Base-by-base conservation (phyloP, 1,140 invertebrate genomes). In the Halyomorpha halys region DNA sequence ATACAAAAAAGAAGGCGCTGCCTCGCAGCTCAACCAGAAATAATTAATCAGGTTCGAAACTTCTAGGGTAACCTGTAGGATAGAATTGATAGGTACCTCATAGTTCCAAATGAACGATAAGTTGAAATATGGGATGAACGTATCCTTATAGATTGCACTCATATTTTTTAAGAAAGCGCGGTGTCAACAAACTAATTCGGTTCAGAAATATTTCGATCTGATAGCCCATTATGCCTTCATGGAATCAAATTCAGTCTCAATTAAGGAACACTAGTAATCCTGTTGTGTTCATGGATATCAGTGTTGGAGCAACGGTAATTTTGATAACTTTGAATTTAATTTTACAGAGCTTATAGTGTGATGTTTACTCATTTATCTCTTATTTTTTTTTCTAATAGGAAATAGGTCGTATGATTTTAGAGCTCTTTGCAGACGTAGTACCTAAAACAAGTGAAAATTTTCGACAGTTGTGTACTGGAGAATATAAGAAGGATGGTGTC, bases 401-500 rank as follows among this genome's bases (percentile, higher is more conserved):
- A 78, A 91, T 98, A 72, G 97, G 96, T 6, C 82, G 94, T 64
- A 90, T 99, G 80, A 88, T 96, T 68, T 90, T 99, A 76, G 96
- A 99, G 77, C 76, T 99, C 8, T 99, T 93, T 81, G 88, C 94
- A 3, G 94, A 99, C 80, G 83, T 94, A 39, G 94, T 95, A 9
- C 97, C 97, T 15, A 94, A 91, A 79, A 98, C 97, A 9, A 94
- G 91, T 69, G 97, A 99, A 81, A 99, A 99, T 77, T 98, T 99
- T 72, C 84, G 97, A 68, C 91, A 98, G 74, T 90, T 99, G 73
- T 99, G 97, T 74, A 99, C 97, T 0, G 97, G 97, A 25, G 97
- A 99, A 79, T 86, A 83, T 67, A 80, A 86, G 69, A 79, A 85
- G 69, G 96, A 98, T 73, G 91, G 90, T 23, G 91, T 98, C n/a